Conservation (phyloP, 2,113 vertebrate species). For the Lepisosteus osseus region DNA sequence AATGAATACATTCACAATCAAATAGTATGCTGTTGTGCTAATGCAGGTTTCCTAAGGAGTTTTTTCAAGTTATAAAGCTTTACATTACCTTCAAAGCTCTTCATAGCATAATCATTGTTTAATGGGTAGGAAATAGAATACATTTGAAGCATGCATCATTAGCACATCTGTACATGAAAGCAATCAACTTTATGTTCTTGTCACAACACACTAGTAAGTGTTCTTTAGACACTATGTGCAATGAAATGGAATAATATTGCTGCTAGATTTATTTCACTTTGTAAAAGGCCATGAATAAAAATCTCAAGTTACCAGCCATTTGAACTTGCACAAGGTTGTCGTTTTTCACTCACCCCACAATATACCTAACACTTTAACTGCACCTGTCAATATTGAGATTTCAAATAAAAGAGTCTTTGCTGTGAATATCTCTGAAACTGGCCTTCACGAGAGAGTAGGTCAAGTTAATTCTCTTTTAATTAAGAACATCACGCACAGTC, state of each 20-base stretch:
- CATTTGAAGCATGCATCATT: conserved; percentile 4
- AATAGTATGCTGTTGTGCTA: no score
- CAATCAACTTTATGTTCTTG: conserved; percentile 1
- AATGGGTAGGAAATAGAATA: conserved; percentile 2
- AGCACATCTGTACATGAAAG: neutral
- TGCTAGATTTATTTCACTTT: neutral
- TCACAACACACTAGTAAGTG: conserved; percentile 8
- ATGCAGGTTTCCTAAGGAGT: no score
- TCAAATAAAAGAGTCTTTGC: no score
- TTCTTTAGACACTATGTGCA: neutral
- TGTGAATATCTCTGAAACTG: no score
- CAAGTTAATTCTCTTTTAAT: no score
- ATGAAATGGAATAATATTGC: neutral
- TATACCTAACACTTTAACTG: no score
- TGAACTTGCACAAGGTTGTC: neutral
- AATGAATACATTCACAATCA: no score
- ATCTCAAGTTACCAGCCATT: neutral
- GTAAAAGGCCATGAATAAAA: neutral
- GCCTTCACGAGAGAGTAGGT: no score
- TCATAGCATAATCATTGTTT: neutral
- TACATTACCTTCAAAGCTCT: no score
- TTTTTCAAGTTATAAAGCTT: no score
- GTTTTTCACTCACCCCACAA: neutral
- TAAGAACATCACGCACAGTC: no score
- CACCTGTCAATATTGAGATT: no score